These are phyloP conservation scores for Drepana arcuata DNA, from an alignment of 1,140 invertebrate species.

Conservation along the genomic window DNA sequence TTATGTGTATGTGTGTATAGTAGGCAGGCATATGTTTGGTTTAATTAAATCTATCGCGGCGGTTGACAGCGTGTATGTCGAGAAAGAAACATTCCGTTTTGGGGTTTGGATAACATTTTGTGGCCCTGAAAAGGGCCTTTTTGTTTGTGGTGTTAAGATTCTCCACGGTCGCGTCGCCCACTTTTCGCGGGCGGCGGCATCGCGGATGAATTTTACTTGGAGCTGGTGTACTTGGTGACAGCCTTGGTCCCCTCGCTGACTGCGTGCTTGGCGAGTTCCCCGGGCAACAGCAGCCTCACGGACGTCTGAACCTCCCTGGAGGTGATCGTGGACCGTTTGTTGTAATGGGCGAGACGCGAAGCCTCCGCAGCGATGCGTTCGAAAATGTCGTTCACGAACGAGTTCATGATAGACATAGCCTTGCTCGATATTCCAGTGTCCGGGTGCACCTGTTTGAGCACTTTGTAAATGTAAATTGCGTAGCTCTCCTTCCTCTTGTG, in stretches of 20 bases:
- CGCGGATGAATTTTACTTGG: slow-evolving; percentile 11
- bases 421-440: slow-evolving; percentile 78
- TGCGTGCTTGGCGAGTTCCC: slow-evolving; percentile 3
- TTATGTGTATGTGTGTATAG: no score
- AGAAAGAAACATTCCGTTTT: no score
- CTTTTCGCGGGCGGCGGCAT: no score
- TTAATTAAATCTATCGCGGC: no score
- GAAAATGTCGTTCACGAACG: slow-evolving; percentile 80
- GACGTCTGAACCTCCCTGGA: slow-evolving; percentile 11
- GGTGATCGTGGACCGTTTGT: slow-evolving; percentile 75
- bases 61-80: no score
- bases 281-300: slow-evolving; percentile 8
- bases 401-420: slow-evolving; percentile 76
- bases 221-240: slow-evolving; percentile 25
- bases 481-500: slow-evolving; percentile 24
- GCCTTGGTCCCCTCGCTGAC: slow-evolving; percentile 23
- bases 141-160: no score
- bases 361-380: slow-evolving; percentile 78
- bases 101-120: no score
- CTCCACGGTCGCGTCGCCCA: no score
- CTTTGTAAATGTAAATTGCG: slow-evolving; percentile 23
- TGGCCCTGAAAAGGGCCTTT: no score
- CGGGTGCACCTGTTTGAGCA: slow-evolving; percentile 25
- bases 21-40: no score
- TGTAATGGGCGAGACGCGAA: slow-evolving; percentile 80